Conservation (phyloP, 1,140 invertebrate genomes). For the Megalopta genalis region DNA sequence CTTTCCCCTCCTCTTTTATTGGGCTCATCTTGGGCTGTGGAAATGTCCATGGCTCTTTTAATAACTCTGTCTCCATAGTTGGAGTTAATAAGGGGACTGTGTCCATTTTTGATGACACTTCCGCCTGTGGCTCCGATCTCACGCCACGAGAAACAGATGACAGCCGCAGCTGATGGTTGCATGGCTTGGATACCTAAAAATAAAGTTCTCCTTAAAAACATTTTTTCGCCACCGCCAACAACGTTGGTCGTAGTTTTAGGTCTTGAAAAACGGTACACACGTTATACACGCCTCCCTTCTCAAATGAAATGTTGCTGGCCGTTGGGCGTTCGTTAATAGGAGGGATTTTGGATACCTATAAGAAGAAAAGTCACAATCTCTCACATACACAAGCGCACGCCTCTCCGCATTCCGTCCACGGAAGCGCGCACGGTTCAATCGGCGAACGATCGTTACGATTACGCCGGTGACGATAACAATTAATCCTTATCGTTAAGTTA, state of each 20-base stretch:
- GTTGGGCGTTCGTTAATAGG: conserved; percentile 74
- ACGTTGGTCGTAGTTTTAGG: too few species aligned
- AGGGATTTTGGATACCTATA: conserved; percentile 78
- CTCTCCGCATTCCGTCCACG: neutral
- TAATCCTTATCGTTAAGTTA: neutral
- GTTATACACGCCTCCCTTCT: conserved; percentile 72
- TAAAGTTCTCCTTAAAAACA: conserved; percentile 14
- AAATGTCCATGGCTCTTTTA: conserved; percentile 60
- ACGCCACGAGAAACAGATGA: conserved; percentile 78
- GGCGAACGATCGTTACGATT: neutral
- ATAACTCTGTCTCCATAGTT: conserved; percentile 64
- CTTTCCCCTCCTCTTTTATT: conserved; percentile 49
- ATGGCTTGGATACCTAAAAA: conserved; percentile 73
- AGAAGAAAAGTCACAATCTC: neutral
- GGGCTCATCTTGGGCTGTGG: conserved; percentile 29
- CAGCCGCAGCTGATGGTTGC: conserved; percentile 67
- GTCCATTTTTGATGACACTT: conserved; percentile 59
- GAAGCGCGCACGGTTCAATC: neutral
- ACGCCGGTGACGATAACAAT: too few species aligned
- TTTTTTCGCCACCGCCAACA: neutral
- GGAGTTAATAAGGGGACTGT: conserved; percentile 63
- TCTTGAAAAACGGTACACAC: conserved; percentile 61
- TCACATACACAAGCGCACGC: neutral
- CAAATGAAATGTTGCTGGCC: conserved; percentile 79
- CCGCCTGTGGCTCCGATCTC: conserved; percentile 69